Base-by-base conservation (phyloP, 2,797 vertebrate species). In the Myotis pilosus region DNA sequence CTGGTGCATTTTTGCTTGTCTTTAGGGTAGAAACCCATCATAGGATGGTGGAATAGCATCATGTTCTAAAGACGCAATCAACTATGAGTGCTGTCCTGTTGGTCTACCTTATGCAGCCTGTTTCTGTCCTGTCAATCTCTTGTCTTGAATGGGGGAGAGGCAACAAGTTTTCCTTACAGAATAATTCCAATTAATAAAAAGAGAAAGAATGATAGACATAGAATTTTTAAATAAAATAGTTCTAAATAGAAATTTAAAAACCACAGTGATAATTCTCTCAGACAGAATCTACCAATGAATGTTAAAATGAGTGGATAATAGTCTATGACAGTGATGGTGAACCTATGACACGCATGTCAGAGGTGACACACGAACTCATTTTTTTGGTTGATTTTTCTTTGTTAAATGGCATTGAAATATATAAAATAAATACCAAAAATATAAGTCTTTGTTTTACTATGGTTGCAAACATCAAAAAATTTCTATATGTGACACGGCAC, bases 271-370 rank as follows among this genome's bases (percentile, higher is more conserved):
- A 60, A 88, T 66, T 91, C 49, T 19, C 49, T 82, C 4, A 41
- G 64, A 74, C 49, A 87, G 64, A 89, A 78, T 33, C 60, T 30
- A 91, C 66, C 79, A 76, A 25, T 60, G 16, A 17, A 28, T 86
- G 44, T 93, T 93, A 91, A 76, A 94, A 72, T 91, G 38, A 76
- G n/a, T 88, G 12, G 36, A 19, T 71, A 47, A 76, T 10, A 47
- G 8, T 62, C 15, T 36, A 86, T 28, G 9, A 17, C 41, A 44
- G 41, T 44, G 41, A 44, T 44, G 41, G 41, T 9, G 41, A 44
- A 44, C 41, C 41, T 44, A 44, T 44, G 41, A 44, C 41, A 44
- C 41, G 9, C 41, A 9, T 44, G 41, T 44, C 41, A 44, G 41
- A 44, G 41, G 41, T 44, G 41, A 9, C 41, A 44, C 41, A 0